Evolutionary conservation across 2,797 vertebrate species (phyloP), one percentile per base, ranked within the genome.

Genomic region (Rhinatrema bivittatum): DNA sequence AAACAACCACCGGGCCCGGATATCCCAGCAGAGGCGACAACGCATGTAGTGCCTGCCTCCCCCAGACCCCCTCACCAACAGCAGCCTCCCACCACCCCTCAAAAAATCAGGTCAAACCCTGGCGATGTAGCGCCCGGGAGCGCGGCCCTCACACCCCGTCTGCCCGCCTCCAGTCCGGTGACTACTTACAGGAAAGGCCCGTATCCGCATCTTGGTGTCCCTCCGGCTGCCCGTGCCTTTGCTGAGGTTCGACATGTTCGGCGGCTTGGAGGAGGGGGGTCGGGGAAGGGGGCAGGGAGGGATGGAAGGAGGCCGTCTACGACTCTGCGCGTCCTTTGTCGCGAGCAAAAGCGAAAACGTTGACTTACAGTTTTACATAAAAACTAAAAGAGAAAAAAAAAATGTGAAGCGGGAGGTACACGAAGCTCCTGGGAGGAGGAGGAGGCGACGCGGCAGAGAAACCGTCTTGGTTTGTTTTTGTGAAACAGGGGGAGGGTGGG

Each of bases 201-300:
- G 87, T 91, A 97, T 97, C 87, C 93, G 87, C 93, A 96, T 97
- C 82, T 97, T 97, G 87, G 93, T 97, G 86, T 97, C 93, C 87
- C 94, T 97, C 85, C 92, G 91, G 81, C 91, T 91, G 74, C 90
- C 88, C 60, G 79, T 79, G 76, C 90, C 88, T 90, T 95, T 96
- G 86, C 89, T 93, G 76, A 96, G 89, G 82, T 96, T 97, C 75
- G 92, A 97, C 92, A 96, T 97, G 83, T 83, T 90, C 56, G 69
- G 50, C 42, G 25, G 43, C 46, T 45, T 47, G 39, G 24, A 32
- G 50, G 34, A 42, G 41, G 43, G 45, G 63, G 62, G 66, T 68
- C 53, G 58, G 66, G 56, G 37, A 22, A 31, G 19, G 60, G 71
- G 40, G 70, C 53, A 15, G 53, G 56, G 54, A 58, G 49, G 64